A percentile compares a stretch with the other conserved stretches of the same genome.
Conservation (phyloP, 2,113 vertebrate species). For the Tragelaphus strepsiceros region DNA sequence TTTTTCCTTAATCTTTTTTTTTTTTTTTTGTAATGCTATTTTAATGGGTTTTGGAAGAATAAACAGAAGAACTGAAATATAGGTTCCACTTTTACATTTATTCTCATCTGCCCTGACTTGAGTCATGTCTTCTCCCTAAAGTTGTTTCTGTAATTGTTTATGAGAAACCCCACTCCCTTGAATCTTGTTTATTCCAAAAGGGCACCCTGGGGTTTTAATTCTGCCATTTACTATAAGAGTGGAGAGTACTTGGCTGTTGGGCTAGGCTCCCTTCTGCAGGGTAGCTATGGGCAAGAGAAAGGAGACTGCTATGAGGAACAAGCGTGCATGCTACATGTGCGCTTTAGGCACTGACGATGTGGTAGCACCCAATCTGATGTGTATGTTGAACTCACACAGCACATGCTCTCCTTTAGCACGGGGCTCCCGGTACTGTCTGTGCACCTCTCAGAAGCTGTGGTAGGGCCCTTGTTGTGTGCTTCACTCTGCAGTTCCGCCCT, state of each 20-base stretch:
- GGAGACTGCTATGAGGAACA: background rate
- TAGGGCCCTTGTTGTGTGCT: background rate
- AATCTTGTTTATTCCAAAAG: background rate
- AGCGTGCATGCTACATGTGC: fast-evolving
- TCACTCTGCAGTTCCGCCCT: background rate
- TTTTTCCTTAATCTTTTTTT: background rate
- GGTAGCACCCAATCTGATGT: background rate
- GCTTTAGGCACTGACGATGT: background rate
- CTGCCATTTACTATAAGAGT: background rate
- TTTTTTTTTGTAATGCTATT: background rate
- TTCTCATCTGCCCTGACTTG: background rate
- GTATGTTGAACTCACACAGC: background rate
- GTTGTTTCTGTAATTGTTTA: background rate
- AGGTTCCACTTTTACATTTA: background rate
- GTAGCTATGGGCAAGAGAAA: background rate
- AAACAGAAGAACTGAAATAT: background rate
- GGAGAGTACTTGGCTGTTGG: background rate
- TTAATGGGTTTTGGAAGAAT: background rate
- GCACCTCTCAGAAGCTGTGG: background rate
- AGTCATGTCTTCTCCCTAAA: background rate
- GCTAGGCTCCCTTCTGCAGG: background rate
- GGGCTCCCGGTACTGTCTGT: background rate
- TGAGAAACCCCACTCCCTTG: background rate
- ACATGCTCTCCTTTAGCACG: fast-evolving
- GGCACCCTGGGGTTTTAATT: background rate